Conservation (phyloP, 2,113 vertebrate species). For the Dryoscopus gambensis region DNA sequence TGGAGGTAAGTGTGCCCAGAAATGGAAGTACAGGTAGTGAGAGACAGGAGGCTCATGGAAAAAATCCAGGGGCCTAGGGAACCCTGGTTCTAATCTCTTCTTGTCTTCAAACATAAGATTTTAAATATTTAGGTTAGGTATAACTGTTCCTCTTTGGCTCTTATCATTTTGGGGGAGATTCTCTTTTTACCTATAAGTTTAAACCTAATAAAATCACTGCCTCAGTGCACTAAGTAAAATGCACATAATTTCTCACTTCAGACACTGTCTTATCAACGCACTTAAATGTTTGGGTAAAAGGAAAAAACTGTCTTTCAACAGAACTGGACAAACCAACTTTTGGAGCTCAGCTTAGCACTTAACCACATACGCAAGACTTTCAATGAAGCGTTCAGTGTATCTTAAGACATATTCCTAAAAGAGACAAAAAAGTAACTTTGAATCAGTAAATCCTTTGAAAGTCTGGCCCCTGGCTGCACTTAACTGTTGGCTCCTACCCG, state of each 20-base stretch:
- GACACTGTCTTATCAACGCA: background rate
- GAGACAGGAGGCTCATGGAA: background rate
- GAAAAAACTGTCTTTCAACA: background rate
- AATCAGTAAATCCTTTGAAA: background rate
- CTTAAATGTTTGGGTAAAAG: background rate
- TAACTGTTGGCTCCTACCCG: background rate
- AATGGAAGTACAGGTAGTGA: background rate
- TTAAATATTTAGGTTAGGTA: background rate
- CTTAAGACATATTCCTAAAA: background rate
- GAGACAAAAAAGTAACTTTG: background rate
- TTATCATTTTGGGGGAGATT: background rate
- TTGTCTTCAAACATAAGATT: background rate
- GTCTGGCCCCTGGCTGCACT: background rate
- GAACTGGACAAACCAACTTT: background rate
- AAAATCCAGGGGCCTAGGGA: background rate
- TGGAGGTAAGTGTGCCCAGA: background rate
- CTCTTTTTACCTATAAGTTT: background rate
- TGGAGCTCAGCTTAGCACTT: background rate
- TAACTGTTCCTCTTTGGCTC: background rate
- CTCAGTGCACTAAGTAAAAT: background rate
- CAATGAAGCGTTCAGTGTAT: background rate
- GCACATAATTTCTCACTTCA: background rate
- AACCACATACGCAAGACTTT: background rate
- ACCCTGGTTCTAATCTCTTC: background rate
- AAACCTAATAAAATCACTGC: background rate